These are phyloP conservation scores for Triplophysa rosa DNA, from an alignment of 2,113 vertebrate genomes.

Conservation along the genomic window DNA sequence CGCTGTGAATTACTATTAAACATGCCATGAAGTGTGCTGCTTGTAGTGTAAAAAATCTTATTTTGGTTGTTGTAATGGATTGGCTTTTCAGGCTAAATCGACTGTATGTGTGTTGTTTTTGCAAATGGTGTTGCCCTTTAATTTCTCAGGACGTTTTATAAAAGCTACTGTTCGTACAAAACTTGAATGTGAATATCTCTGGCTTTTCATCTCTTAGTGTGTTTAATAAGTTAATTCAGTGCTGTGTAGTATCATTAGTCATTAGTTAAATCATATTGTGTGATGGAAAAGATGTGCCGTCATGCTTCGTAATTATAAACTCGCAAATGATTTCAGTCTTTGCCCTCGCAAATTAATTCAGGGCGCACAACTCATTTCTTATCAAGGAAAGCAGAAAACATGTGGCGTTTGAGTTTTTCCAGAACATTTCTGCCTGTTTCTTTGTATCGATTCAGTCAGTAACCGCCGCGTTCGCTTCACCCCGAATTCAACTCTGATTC, in stretches of 20 bases:
- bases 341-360: conserved; percentile 1
- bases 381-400: conserved; percentile 9
- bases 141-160: background rate
- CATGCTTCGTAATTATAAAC: conserved; percentile 13
- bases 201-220: conserved; percentile 1
- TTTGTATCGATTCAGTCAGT: background rate
- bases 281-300: background rate
- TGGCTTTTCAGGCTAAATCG: conserved; percentile 6
- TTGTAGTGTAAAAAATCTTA: conserved; percentile 5
- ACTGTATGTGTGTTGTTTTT: background rate
- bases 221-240: conserved; percentile 39
- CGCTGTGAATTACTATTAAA: conserved; percentile 14
- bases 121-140: conserved; percentile 32
- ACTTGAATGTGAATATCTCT: background rate
- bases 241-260: conserved; percentile 39
- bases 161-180: background rate
- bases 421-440: conserved; percentile 3
- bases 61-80: conserved; percentile 19
- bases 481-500: conserved; percentile 21
- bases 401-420: background rate
- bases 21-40: background rate
- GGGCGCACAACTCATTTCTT: background rate
- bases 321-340: conserved; percentile 27
- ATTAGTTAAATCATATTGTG: conserved; percentile 30
- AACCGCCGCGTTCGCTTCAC: conserved; percentile 5